A percentile compares a stretch with the other conserved stretches of the same genome.
Conservation (phyloP, 2,888 invertebrate species). For the Athrips mouffetella region DNA sequence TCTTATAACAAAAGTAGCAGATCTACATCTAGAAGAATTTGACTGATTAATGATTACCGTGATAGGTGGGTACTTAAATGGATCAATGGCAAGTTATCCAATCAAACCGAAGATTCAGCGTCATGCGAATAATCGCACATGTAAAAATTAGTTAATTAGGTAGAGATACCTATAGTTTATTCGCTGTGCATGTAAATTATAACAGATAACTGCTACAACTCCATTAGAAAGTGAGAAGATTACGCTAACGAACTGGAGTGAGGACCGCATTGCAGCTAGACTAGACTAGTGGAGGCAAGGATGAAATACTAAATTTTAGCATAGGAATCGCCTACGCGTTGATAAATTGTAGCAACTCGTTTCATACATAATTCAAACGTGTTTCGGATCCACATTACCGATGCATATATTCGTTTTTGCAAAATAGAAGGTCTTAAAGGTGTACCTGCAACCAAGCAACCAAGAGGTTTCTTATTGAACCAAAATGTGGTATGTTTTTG, state of each 20-base stretch:
- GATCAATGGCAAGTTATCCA: background rate
- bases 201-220: conserved; percentile 42
- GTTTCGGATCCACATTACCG: conserved; percentile 41
- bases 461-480: no score
- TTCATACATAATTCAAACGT: conserved; percentile 56
- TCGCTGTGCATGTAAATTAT: conserved; percentile 33
- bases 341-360: conserved; percentile 45
- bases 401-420: conserved; percentile 56
- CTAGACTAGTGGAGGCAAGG: conserved; percentile 40
- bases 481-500: no score
- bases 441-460: no score
- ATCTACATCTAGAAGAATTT: no score
- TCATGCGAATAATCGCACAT: background rate
- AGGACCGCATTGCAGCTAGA: conserved; percentile 34
- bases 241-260: conserved; percentile 54
- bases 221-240: conserved; percentile 58
- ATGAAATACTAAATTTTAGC: conserved; percentile 53
- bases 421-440: no score
- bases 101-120: background rate
- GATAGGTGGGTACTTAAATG: no score
- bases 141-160: conserved; percentile 1
- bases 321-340: conserved; percentile 54
- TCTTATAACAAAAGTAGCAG: no score
- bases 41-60: no score
- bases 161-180: background rate